Base-by-base conservation (phyloP, 92 coral and sea anemone genomes). In the Epizoanthus fatuus region DNA sequence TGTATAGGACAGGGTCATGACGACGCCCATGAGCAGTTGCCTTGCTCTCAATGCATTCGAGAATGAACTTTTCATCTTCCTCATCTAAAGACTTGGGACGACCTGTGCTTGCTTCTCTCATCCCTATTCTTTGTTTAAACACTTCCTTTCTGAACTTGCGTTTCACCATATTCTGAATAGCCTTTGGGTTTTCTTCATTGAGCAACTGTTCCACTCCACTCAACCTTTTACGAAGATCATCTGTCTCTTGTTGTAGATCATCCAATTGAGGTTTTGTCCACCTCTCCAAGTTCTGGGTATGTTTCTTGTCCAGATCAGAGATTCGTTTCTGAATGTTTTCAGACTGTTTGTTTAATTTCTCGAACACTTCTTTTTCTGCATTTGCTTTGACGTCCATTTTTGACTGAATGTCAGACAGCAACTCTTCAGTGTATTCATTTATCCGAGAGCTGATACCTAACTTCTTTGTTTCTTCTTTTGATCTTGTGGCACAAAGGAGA, bases 11-110 rank as follows among this genome's bases (percentile, higher is more conserved):
- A 62, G 75, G 8, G 42, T 84, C 88, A 20, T 84, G 73, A 45
- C 88, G 54, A 8, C 86, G 15, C 15, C 86, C 86, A 82, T 68
- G 86, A 29, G 86, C 86, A 69, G 86, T 70, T 56, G 86, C 68
- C 40, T 82, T 69, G 9, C 32, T 49, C 64, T 69, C 55, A 29
- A 69, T 69, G 55, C 86, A 82, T 15, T 69, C 56, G 52, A 82
- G 69, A 13, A 82, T 54, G 19, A 82, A 82, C 17, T 82, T 42
- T 20, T 69, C 79, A 82, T 82, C 86, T 40, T 22, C 55, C 37
- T 82, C 79, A 66, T 82, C 78, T 44, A 69, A 14, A 29, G 49
- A 55, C 20, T 69, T 63, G 67, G 78, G 78, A 55, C 86, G 73
- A 3, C 69, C 86, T 38, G 69, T 69, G 79, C 86, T 74, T 45